Evolutionary conservation across 2,888 invertebrate genomes (phyloP).

Genomic region (Cyaniris semiargus): DNA sequence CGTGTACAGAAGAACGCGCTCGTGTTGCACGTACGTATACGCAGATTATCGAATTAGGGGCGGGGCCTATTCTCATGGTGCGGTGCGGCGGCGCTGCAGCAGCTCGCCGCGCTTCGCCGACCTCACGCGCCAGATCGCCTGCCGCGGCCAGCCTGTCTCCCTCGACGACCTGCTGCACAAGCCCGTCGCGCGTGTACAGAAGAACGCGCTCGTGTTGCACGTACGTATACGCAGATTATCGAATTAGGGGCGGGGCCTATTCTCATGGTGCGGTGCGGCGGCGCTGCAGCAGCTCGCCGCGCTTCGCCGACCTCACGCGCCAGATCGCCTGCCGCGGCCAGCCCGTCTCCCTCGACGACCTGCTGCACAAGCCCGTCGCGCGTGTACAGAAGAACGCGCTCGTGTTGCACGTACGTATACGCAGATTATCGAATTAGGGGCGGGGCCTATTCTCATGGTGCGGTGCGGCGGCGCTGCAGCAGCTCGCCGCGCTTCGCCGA

Average conservation of each 20-base stretch:
- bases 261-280: constrained; percentile 88
- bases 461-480: constrained; percentile 91
- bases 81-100: constrained; percentile 91
- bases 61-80: no score
- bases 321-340: constrained; percentile 87
- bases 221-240: constrained; percentile 65
- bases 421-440: no score
- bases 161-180: constrained; percentile 95
- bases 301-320: constrained; percentile 93
- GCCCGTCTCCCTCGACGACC: constrained; percentile 90
- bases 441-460: constrained; percentile 71
- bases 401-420: constrained; percentile 86
- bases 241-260: no score
- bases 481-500: constrained; percentile 85
- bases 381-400: constrained; percentile 96
- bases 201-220: constrained; percentile 93
- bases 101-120: constrained; percentile 91
- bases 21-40: no score
- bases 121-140: constrained; percentile 87
- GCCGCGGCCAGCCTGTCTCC: constrained; percentile 88
- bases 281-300: constrained; percentile 89
- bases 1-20: no score
- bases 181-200: constrained; percentile 95
- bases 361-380: constrained; percentile 95
- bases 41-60: no score